Conservation (phyloP, 1,140 invertebrate species). For the Tetramorium parvispinum region DNA sequence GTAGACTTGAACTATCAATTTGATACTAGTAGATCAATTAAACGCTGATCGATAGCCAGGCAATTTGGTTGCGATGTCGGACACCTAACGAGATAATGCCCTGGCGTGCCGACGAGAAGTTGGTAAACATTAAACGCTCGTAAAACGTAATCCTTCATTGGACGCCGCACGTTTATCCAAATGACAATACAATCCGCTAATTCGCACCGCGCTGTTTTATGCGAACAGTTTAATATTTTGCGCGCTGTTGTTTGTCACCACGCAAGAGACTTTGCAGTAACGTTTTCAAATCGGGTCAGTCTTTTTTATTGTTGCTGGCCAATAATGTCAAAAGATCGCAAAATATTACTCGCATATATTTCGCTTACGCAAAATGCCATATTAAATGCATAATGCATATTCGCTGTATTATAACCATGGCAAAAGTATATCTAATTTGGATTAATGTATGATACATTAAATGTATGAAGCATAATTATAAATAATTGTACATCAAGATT, state of each 20-base stretch:
- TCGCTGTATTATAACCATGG: not conserved
- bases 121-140: conserved; percentile 57
- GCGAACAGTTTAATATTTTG: conserved; percentile 11
- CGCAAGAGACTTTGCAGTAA: not conserved
- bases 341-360: not conserved
- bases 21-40: conserved; percentile 31
- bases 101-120: conserved; percentile 17
- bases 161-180: conserved; percentile 11
- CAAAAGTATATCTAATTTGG: not conserved
- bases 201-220: conserved; percentile 37
- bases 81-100: conserved; percentile 39
- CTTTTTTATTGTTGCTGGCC: not conserved
- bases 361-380: not conserved
- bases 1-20: conserved; percentile 43
- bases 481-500: not conserved
- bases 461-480: not conserved
- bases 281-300: not conserved
- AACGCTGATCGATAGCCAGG: conserved; percentile 31
- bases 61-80: conserved; percentile 42
- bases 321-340: conserved; percentile 31
- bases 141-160: conserved; percentile 48
- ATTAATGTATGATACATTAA: not conserved
- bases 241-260: not conserved
- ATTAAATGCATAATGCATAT: not conserved
- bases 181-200: conserved; percentile 49